These are phyloP conservation scores for Nematostella vectensis DNA, from an alignment of 92 coral and sea anemone species.

Conservation along the genomic window DNA sequence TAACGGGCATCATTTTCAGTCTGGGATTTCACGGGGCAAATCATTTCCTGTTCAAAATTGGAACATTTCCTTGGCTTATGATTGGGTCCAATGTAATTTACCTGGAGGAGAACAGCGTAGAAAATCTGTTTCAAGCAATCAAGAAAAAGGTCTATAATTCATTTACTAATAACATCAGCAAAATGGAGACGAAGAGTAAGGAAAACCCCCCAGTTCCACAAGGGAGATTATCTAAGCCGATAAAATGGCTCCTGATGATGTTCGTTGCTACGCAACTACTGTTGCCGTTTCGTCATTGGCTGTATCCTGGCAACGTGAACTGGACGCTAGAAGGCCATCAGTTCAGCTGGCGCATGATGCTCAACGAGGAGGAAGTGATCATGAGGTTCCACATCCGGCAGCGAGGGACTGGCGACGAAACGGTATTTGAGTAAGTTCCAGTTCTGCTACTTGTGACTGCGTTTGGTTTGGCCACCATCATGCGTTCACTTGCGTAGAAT, in stretches of 20 bases:
- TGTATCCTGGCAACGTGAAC: conserved; percentile 64
- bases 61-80: conserved; percentile 63
- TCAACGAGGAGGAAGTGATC: conserved; percentile 44
- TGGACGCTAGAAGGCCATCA: conserved; percentile 63
- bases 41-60: conserved; percentile 41
- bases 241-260: conserved; percentile 18
- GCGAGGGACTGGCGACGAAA: conserved; percentile 5
- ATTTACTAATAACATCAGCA: neutral
- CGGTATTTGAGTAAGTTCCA: conserved; percentile 35
- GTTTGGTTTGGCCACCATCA: neutral
- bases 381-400: conserved; percentile 21
- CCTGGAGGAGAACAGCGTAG: conserved; percentile 24
- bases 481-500: too few relatives aligned
- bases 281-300: conserved; percentile 59
- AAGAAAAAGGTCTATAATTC: neutral
- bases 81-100: conserved; percentile 27
- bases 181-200: neutral
- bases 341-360: conserved; percentile 62
- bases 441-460: too few relatives aligned
- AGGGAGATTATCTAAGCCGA: conserved; percentile 14
- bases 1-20: conserved; percentile 13
- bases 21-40: conserved; percentile 30
- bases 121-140: neutral
- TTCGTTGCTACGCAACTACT: conserved; percentile 36
- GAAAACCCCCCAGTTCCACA: neutral